These are phyloP conservation scores for Xenops minutus DNA, from an alignment of 2,797 vertebrate genomes.

Conservation along the genomic window DNA sequence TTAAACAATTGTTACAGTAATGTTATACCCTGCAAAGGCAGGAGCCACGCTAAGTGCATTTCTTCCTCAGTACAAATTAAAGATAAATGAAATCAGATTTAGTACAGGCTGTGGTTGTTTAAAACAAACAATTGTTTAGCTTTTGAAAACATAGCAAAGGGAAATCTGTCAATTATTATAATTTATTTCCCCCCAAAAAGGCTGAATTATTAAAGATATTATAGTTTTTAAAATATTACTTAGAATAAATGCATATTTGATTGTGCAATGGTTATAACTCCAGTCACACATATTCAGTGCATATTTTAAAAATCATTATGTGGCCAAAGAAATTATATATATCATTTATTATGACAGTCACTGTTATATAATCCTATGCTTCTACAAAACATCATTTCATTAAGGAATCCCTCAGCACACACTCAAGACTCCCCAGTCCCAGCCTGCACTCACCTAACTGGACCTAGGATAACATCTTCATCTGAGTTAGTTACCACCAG, in stretches of 20 bases:
- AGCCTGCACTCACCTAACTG: not conserved
- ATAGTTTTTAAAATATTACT: not conserved
- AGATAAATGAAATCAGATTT: not conserved
- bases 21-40: not conserved
- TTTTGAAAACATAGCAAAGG: not conserved
- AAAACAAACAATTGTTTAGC: not conserved
- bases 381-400: not conserved
- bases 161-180: not conserved
- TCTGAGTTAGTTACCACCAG: not conserved
- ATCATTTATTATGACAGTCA: not conserved
- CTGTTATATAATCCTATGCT: not conserved
- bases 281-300: not conserved
- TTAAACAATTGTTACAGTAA: not conserved
- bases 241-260: not conserved
- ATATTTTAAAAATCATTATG: not conserved
- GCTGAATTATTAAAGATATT: not conserved
- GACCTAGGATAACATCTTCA: not conserved
- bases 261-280: not conserved
- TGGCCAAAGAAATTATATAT: not conserved
- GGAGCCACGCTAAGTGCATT: not conserved
- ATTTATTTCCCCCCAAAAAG: not conserved
- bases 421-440: not conserved
- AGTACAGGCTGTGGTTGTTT: not conserved
- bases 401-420: not conserved
- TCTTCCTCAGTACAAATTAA: not conserved